phyloP scores from a whole-genome alignment of 1,140 invertebrate species.

The Diplogasteroides magnus region DNA sequence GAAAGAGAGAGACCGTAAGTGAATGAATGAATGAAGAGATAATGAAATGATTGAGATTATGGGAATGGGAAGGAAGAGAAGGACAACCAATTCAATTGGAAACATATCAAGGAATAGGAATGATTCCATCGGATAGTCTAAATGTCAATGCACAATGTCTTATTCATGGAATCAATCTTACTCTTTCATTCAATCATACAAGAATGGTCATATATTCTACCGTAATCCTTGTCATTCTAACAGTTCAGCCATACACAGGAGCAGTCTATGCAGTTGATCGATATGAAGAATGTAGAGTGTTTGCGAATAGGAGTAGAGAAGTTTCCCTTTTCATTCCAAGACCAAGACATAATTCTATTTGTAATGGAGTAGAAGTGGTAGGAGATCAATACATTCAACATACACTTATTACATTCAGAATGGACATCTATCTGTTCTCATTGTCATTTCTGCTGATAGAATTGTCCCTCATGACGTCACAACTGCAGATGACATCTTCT shows the following conservation, averaged over 20 bases:
- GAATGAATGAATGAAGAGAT: not conserved
- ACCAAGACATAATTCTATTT: constrained; percentile 18
- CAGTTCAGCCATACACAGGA: constrained; percentile 20
- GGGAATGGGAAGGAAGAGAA: not conserved
- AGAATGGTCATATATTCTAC: not conserved
- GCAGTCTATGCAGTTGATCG: constrained; percentile 21
- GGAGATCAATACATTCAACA: not conserved
- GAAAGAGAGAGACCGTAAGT: constrained; percentile 3
- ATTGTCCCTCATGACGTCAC: constrained; percentile 19
- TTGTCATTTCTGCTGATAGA: constrained; percentile 17
- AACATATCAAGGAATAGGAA: constrained; percentile 9
- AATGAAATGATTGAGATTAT: not conserved
- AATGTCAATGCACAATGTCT: constrained; percentile 16
- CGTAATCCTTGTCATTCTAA: not conserved
- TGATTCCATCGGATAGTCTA: not conserved
- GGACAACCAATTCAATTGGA: not conserved
- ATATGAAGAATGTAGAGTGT: constrained; percentile 22
- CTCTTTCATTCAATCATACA: constrained; percentile 4
- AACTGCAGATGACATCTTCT: constrained; percentile 19
- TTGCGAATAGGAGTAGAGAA: not conserved
- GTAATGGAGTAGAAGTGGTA: constrained; percentile 22
- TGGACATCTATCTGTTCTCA: constrained; percentile 13
- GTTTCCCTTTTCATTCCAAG: constrained; percentile 23
- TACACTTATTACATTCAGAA: not conserved
- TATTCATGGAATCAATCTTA: constrained; percentile 21